These are phyloP conservation scores for Myotis planiceps DNA, from an alignment of 2,797 vertebrate species.

Conservation along the genomic window DNA sequence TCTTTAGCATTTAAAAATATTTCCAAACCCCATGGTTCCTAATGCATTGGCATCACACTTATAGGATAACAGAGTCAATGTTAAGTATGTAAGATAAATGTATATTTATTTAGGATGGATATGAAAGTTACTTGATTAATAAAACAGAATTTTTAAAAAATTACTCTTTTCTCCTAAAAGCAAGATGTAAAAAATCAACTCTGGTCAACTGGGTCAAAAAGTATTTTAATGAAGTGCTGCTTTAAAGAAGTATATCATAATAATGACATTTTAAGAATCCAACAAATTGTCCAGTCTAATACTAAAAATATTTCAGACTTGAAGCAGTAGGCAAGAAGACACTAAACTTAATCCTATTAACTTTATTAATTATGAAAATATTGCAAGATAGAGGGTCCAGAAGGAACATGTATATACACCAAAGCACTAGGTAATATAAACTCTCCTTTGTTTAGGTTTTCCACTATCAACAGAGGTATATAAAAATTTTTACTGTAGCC, in stretches of 20 bases:
- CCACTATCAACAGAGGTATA: neutral
- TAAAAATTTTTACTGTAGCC: constrained; percentile 28
- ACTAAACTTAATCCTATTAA: constrained; percentile 41
- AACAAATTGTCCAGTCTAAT: neutral
- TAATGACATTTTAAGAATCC: constrained; percentile 3
- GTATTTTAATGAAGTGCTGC: constrained; percentile 43
- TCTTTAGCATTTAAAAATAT: constrained; percentile 32
- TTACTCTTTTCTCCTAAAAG: constrained; percentile 2
- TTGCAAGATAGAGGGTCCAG: neutral
- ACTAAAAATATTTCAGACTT: constrained; percentile 24
- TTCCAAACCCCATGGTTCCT: neutral
- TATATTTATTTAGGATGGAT: neutral
- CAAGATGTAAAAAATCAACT: constrained; percentile 38
- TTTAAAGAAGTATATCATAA: constrained; percentile 46
- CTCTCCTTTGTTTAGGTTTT: neutral
- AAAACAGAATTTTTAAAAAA: neutral
- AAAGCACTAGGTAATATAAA: constrained; percentile 26
- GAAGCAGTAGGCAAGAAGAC: neutral
- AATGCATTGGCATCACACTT: neutral
- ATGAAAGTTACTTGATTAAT: neutral
- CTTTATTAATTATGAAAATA: constrained; percentile 8
- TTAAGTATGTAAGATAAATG: neutral
- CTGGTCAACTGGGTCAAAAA: neutral
- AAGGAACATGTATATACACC: neutral
- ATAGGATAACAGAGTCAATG: neutral